A percentile compares a stretch with the other conserved stretches of the same genome.
These are phyloP conservation scores for Miniopterus natalensis DNA, from an alignment of 2,113 vertebrate species.

Conservation along the genomic window DNA sequence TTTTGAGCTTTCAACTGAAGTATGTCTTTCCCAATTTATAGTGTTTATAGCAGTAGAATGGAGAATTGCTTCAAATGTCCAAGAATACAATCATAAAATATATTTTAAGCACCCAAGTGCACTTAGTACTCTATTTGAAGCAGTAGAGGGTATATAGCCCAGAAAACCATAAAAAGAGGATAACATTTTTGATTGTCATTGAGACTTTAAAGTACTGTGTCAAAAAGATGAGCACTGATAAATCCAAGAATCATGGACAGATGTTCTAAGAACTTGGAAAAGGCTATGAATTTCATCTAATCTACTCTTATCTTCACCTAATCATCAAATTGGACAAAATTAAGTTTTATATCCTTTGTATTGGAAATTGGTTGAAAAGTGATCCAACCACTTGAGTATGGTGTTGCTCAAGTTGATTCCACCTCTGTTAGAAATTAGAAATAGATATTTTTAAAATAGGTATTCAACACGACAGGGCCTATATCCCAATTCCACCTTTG, in stretches of 20 bases:
- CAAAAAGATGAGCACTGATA: constrained; percentile 58
- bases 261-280: neutral
- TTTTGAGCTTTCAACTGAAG: constrained; percentile 68
- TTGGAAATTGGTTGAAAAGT: constrained; percentile 44
- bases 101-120: constrained; percentile 39
- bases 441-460: neutral
- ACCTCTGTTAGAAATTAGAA: constrained; percentile 11
- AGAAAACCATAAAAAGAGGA: constrained; percentile 23
- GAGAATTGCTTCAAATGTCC: constrained; percentile 57
- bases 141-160: neutral
- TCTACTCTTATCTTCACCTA: neutral
- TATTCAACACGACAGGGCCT: neutral
- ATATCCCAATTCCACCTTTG: neutral
- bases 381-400: neutral
- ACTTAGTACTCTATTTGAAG: constrained; percentile 47
- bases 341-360: neutral
- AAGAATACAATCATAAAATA: constrained; percentile 72
- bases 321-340: neutral
- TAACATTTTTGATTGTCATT: constrained; percentile 51
- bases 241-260: constrained; percentile 36
- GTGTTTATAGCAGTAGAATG: constrained; percentile 55
- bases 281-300: neutral
- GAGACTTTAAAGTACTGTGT: constrained; percentile 11
- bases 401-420: neutral
- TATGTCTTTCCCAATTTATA: constrained; percentile 72